Evolutionary conservation across 2,888 invertebrate species (phyloP), one percentile per base, ranked within the genome.

Genomic region (Hartigia nigra): DNA sequence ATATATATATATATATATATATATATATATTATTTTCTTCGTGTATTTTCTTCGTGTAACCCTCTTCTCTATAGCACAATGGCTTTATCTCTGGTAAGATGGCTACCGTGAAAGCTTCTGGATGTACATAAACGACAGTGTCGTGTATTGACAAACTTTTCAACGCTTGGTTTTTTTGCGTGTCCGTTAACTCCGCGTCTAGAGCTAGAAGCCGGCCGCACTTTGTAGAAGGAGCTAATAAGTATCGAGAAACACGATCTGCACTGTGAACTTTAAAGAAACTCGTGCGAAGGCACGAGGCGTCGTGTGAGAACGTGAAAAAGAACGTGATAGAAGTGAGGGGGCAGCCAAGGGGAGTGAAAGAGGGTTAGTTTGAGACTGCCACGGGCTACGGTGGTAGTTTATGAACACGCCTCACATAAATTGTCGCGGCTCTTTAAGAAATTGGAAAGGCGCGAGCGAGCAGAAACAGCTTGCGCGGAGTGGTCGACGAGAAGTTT

Each of bases 381-480:
- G 55, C 55, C 55, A 55, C 55, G 55, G 55, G 55, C 55, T 55
- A 85, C 82, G 84, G 84, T 80, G 81, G 88, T 89, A 90, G 88
- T 91, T 91, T 91, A 91, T 91, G 91, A 91, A 91, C 91, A 90
- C 88, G 88, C 87, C 89, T 89, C 90, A 91, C 91, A 91, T 91
- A 91, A 91, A 91, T 91, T 91, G 91, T 91, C 90, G 90, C 87
- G 87, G 90, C 91, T 91, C 91, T 91, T 91, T 91, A 91, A 91
- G 91, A 91, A 91, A 91, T 91, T 91, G 91, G 90, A 90, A 88
- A 91, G 88, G 90, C 88, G 88, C 89, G 87, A 83, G 86, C 85
- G 86, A 55, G 55, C 76, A 84, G 86, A 83, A 91, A 91, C 91
- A 91, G 91, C 91, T 91, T 91, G 91, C 84, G 87, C 87, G 86